Evolutionary conservation across 2,888 invertebrate species (phyloP).

Genomic region (Laspeyria flexula): DNA sequence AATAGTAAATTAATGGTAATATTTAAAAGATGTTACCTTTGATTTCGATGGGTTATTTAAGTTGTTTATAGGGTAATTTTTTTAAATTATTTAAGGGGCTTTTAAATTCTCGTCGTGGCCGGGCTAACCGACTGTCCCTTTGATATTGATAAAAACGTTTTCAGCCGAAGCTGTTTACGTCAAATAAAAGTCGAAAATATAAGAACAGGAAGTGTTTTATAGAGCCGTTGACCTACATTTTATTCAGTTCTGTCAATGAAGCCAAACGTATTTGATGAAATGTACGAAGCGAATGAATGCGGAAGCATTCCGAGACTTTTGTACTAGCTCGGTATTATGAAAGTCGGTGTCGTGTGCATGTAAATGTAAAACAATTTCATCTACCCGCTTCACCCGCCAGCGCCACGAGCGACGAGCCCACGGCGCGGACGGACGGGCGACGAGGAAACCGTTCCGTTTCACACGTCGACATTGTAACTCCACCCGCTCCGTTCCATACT

Average conservation of each 20-base stretch:
- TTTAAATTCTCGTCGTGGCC: constrained; percentile 13
- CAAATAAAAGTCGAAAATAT: constrained; percentile 39
- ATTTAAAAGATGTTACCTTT: not conserved
- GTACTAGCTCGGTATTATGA: constrained; percentile 51
- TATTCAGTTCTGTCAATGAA: constrained; percentile 47
- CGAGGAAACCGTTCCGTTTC: constrained; percentile 55
- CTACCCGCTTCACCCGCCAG: constrained; percentile 31
- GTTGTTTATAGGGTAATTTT: constrained; percentile 9
- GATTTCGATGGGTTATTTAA: constrained; percentile 3
- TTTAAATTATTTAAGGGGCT: constrained; percentile 10
- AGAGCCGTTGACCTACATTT: constrained; percentile 50
- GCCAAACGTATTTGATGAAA: constrained; percentile 56
- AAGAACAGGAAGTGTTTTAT: constrained; percentile 42
- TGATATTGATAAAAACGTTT: constrained; percentile 34
- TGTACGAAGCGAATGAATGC: constrained; percentile 49
- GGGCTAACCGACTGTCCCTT: constrained; percentile 14
- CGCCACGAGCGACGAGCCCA: constrained; percentile 25
- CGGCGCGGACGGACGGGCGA: no score
- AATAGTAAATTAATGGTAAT: not conserved
- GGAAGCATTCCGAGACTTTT: constrained; percentile 48
- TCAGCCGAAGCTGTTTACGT: constrained; percentile 25
- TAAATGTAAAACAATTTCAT: constrained; percentile 70
- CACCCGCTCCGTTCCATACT: constrained; percentile 55
- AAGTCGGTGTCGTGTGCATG: constrained; percentile 60
- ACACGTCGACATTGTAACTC: constrained; percentile 60